Evolutionary conservation across 1,140 invertebrate species (phyloP).

Genomic region (Dryas iulia): DNA sequence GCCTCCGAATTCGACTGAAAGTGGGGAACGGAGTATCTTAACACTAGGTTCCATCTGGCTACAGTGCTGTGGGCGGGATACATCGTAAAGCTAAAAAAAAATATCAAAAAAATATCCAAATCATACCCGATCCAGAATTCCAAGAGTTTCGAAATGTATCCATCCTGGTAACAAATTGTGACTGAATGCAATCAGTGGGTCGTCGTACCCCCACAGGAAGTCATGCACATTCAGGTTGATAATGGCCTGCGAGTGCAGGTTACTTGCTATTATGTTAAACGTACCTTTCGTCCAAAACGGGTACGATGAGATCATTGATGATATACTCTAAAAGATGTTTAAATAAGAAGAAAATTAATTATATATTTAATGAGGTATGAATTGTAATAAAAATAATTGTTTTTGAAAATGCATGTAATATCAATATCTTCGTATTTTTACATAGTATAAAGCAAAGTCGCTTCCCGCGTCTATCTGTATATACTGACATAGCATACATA

Average conservation of each 20-base stretch:
- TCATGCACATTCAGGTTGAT: constrained; percentile 85
- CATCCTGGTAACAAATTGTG: constrained; percentile 85
- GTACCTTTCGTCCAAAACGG: constrained; percentile 82
- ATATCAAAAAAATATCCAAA: not conserved
- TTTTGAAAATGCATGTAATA: not conserved
- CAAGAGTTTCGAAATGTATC: constrained; percentile 87
- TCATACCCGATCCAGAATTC: constrained; percentile 86
- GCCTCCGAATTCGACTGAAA: too few species aligned
- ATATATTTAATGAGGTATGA: not conserved
- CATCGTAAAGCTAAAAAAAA: too few species aligned
- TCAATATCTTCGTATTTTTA: too few species aligned
- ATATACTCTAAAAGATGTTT: constrained; percentile 78
- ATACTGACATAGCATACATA: too few species aligned
- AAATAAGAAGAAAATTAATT: not conserved
- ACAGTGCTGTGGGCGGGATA: too few species aligned
- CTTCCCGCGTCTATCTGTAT: too few species aligned
- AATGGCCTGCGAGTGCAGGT: constrained; percentile 84
- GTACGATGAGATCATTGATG: constrained; percentile 78
- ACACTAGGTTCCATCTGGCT: too few species aligned
- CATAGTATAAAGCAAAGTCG: too few species aligned
- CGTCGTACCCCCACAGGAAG: constrained; percentile 93
- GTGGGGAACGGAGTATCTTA: too few species aligned
- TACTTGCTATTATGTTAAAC: constrained; percentile 81
- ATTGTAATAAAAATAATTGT: not conserved
- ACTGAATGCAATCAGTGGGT: constrained; percentile 85